phyloP scores from a whole-genome alignment of 2,888 invertebrate species.

The Drosophila atroscutellata region DNA sequence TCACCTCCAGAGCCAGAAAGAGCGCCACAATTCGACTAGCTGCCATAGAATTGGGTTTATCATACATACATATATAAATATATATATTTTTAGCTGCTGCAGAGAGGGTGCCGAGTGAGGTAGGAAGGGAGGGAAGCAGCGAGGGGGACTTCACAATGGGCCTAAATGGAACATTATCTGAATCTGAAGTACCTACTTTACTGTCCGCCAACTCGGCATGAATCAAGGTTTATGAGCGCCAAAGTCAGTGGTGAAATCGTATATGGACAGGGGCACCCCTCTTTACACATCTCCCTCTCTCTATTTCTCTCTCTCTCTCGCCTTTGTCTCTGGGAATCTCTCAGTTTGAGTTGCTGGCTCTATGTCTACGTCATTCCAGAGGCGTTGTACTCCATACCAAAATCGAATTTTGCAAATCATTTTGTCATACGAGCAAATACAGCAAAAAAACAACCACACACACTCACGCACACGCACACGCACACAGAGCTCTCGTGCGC shows the following conservation, averaged over 20 bases:
- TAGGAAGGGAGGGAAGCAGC: neutral
- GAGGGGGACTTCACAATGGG: slow-evolving; percentile 17
- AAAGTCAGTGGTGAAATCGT: slow-evolving; percentile 64
- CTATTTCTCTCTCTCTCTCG: slow-evolving; percentile 7
- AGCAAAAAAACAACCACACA: slow-evolving; percentile 25
- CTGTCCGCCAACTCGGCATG: slow-evolving; percentile 64
- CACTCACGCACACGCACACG: slow-evolving; percentile 11
- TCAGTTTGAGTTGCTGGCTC: slow-evolving; percentile 20
- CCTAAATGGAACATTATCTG: slow-evolving; percentile 36
- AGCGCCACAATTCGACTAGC: neutral
- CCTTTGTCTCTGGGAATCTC: neutral
- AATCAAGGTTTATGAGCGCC: slow-evolving; percentile 60
- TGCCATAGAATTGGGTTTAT: slow-evolving; percentile 28
- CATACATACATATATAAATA: neutral
- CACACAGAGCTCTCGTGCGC: slow-evolving; percentile 36
- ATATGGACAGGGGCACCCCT: slow-evolving; percentile 16
- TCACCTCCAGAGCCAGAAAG: neutral
- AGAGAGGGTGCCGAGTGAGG: neutral
- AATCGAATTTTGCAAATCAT: slow-evolving; percentile 61
- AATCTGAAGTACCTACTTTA: slow-evolving; percentile 47
- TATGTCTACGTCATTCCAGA: slow-evolving; percentile 58
- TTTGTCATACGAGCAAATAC: slow-evolving; percentile 44
- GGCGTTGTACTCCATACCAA: slow-evolving; percentile 34
- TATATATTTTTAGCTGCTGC: neutral
- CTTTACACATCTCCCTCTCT: neutral